Conservation (phyloP, 2,797 vertebrate genomes). For the Ciconia nigra region DNA sequence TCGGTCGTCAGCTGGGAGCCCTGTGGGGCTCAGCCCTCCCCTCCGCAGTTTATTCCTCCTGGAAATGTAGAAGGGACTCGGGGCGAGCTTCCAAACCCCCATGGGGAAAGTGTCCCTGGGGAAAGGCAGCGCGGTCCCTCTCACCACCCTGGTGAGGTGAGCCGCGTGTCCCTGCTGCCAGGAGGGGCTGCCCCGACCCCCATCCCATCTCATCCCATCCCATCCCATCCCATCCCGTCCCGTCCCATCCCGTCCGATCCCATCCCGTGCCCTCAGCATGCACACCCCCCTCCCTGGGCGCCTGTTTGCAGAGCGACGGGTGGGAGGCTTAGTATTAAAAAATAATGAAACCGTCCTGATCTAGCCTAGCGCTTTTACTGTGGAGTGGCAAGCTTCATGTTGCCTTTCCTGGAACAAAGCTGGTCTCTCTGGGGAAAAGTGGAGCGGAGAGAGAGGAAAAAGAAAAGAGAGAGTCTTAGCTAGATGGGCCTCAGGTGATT, state of each 20-base stretch:
- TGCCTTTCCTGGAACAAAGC: neutral
- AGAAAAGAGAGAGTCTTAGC: neutral
- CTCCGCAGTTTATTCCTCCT: neutral
- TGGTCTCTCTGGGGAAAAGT: neutral
- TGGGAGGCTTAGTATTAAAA: neutral
- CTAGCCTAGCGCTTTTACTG: rapidly evolving
- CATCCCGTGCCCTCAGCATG: neutral
- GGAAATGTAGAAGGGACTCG: neutral
- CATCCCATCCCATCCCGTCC: too few relatives aligned
- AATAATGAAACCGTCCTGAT: neutral
- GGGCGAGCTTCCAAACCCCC: neutral
- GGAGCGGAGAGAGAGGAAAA: neutral
- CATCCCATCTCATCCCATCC: too few relatives aligned
- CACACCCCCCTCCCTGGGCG: neutral
- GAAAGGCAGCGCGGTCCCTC: neutral
- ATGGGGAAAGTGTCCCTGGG: rapidly evolving
- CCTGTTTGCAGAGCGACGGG: rapidly evolving
- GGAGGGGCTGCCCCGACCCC: neutral
- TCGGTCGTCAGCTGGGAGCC: neutral
- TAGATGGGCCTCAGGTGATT: neutral
- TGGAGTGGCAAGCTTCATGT: neutral
- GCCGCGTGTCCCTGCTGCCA: rapidly evolving
- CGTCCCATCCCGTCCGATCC: neutral
- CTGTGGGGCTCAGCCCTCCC: neutral
- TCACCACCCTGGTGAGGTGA: neutral